These are phyloP conservation scores for Acleris sparsana DNA, from an alignment of 2,888 invertebrate genomes.

Conservation along the genomic window DNA sequence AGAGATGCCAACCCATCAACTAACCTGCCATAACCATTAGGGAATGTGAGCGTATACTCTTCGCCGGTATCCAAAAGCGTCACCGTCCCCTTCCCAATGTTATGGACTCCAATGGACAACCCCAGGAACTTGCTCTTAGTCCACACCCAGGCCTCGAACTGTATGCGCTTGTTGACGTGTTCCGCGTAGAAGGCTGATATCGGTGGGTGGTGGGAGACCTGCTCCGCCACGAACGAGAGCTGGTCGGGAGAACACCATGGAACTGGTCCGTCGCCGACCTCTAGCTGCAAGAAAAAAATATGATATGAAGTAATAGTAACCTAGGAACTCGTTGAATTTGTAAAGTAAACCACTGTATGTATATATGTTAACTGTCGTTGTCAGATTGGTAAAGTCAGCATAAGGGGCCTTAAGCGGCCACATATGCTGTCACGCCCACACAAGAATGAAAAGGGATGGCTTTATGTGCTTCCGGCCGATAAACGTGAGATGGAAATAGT, in stretches of 20 bases:
- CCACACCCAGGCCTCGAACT: conserved; percentile 98
- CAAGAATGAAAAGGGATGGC: too few species aligned
- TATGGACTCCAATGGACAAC: conserved; percentile 98
- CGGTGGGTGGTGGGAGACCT: conserved; percentile 99
- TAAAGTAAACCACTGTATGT: too few species aligned
- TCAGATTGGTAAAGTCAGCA: too few species aligned
- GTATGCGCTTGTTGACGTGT: conserved; percentile 95
- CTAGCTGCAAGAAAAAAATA: conserved; percentile 50
- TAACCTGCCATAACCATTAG: conserved; percentile 97
- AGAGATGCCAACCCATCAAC: conserved; percentile 14
- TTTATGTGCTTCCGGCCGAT: too few species aligned
- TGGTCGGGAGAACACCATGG: conserved; percentile 95
- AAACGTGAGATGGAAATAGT: too few species aligned
- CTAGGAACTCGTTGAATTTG: neutral
- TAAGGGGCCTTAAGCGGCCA: too few species aligned
- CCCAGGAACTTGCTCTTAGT: conserved; percentile 99
- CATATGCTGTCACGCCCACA: too few species aligned
- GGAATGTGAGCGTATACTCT: conserved; percentile 97
- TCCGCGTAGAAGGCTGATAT: conserved; percentile 99
- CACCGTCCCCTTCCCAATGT: conserved; percentile 97
- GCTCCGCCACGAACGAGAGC: conserved; percentile 97
- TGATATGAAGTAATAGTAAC: neutral
- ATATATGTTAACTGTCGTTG: too few species aligned
- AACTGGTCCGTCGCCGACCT: conserved; percentile 92
- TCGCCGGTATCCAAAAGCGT: conserved; percentile 95